Conservation (phyloP, 2,888 invertebrate species). For the Asteroscopus sphinx region DNA sequence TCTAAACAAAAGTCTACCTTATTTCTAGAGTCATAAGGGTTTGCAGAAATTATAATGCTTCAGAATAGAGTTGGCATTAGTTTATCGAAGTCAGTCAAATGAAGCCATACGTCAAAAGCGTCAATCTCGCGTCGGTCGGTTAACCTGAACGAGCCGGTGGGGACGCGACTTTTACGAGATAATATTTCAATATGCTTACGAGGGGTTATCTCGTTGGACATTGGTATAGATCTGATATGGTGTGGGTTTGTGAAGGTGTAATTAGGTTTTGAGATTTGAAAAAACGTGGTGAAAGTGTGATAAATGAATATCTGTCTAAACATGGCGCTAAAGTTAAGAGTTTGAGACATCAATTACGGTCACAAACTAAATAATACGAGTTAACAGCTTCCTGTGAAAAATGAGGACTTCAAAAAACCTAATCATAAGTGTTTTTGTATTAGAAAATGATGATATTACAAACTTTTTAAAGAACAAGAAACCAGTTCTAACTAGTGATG, state of each 20-base stretch:
- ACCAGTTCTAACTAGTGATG: no score
- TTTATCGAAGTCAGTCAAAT: conserved; percentile 87
- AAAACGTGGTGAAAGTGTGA: conserved; percentile 6
- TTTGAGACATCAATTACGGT: no score
- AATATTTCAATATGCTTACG: conserved; percentile 89
- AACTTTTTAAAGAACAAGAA: no score
- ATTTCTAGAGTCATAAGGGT: conserved; percentile 7
- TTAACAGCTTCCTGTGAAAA: no score
- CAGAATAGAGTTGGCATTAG: conserved; percentile 65
- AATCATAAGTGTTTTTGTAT: no score
- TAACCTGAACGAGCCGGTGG: conserved; percentile 78
- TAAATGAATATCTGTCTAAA: neutral
- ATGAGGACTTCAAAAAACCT: no score
- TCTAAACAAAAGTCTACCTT: conserved; percentile 53
- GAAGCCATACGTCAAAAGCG: conserved; percentile 85
- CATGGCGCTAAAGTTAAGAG: neutral
- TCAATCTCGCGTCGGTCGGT: conserved; percentile 82
- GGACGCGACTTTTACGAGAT: conserved; percentile 83
- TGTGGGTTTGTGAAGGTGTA: conserved; percentile 42
- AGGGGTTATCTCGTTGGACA: conserved; percentile 72
- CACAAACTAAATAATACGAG: no score
- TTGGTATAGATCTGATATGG: conserved; percentile 60
- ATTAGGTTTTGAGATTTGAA: conserved; percentile 44
- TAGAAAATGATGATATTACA: no score
- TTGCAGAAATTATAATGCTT: neutral